Evolutionary conservation across 2,888 invertebrate species (phyloP), one percentile per base, ranked within the genome.

Genomic region (Caenorhabditis japonica): DNA sequence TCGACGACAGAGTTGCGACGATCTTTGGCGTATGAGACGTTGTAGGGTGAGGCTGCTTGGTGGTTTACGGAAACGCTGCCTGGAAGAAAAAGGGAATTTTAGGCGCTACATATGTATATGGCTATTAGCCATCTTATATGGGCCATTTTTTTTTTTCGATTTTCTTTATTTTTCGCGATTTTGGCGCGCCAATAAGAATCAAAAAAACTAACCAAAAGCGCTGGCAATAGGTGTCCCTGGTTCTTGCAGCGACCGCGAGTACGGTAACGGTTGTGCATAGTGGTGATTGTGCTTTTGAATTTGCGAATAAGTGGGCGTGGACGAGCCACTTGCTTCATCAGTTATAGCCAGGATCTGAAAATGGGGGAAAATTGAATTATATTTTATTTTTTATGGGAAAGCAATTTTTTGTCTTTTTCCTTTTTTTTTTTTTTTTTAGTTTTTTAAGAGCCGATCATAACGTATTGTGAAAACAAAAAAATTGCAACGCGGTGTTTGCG

Each of bases 321-420:
- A 21, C 38, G 62, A 51, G 19, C 52, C 49, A 15, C 51, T 68
- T 10, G 62, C 38, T 44, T 79, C 79, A 55, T 79, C 79, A 41
- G 76, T 74, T 46, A 79, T 79, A 19, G 79, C 79, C 30, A 79
- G 60, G 49, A 79, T 79, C 79, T 79, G 66, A 47, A 78, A 66
- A 36, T 10, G 19, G 13, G 15, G 27, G 44, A 25, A 27, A 21
- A 27, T 46, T 23, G 2, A 38, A 27, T 4, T 5, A 23, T 38
- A 38, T 17, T 4, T 4, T 5, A 52, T n/a, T n/a, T n/a, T n/a
- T n/a, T n/a, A n/a, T n/a, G n/a, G n/a, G n/a, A n/a, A 7, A 4
- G 1, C 13, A 13, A 38, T 19, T 8, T 36, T n/a, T 19, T 12
- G 19, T 15, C 51, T 27, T 27, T 27, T n/a, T 23, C 30, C 10